Conservation (phyloP, 2,888 invertebrate species). For the Chrysopilus asiliformis region DNA sequence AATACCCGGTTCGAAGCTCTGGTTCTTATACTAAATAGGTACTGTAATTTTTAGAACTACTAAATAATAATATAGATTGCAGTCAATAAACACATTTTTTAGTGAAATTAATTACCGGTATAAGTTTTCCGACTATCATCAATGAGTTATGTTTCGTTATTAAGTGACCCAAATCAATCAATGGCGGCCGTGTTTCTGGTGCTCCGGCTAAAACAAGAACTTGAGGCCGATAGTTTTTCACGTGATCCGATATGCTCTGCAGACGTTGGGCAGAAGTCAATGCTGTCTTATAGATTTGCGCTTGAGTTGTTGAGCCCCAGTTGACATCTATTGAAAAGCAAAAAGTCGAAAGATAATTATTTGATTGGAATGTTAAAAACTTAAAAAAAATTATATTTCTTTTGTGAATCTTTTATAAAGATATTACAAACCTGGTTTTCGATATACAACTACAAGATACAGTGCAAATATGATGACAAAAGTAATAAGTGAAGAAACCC, state of each 20-base stretch:
- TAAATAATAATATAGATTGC: neutral
- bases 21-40: too few species aligned
- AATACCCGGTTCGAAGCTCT: too few species aligned
- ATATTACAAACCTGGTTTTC: constrained; percentile 62
- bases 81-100: too few species aligned
- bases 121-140: constrained; percentile 78
- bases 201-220: constrained; percentile 68
- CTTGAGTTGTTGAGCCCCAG: constrained; percentile 96
- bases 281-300: constrained; percentile 89
- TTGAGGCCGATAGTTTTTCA: constrained; percentile 96
- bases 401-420: too few species aligned
- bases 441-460: constrained; percentile 83
- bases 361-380: too few species aligned
- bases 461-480: constrained; percentile 77
- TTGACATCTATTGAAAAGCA: constrained; percentile 78
- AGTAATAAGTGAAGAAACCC: constrained; percentile 84
- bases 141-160: constrained; percentile 87
- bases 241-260: constrained; percentile 82
- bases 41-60: neutral
- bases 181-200: constrained; percentile 71
- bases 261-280: constrained; percentile 68
- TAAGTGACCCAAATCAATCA: constrained; percentile 80
- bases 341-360: too few species aligned
- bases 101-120: constrained; percentile 46
- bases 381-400: too few species aligned